These are phyloP conservation scores for Gallinago solitaria DNA, from an alignment of 2,797 vertebrate species.

Conservation along the genomic window DNA sequence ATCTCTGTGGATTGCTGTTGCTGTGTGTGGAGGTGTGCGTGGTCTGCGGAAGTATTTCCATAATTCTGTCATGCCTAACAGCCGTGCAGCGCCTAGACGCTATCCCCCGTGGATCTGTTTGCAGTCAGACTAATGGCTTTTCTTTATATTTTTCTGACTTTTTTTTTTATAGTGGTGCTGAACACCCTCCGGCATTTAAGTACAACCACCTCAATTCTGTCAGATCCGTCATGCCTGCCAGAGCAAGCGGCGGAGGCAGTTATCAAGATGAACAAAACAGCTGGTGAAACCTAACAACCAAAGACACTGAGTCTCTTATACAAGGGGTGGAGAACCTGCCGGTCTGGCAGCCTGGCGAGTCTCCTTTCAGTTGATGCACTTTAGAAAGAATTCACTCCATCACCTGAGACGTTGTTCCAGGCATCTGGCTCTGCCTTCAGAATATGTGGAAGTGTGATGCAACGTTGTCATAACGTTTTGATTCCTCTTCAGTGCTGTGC, in stretches of 20 bases:
- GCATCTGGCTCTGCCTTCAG: background rate
- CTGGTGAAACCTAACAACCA: slow-evolving; percentile 75
- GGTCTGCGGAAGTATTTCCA: background rate
- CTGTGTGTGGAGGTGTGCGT: background rate
- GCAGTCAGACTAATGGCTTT: background rate
- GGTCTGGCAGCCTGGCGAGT: background rate
- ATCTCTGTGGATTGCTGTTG: background rate
- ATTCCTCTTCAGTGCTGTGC: slow-evolving; percentile 35
- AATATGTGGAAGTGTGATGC: background rate
- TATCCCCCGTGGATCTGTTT: background rate
- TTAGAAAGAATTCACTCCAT: slow-evolving; percentile 45
- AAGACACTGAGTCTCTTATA: background rate
- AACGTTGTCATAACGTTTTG: background rate
- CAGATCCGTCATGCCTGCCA: slow-evolving; percentile 84
- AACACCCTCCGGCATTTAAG: slow-evolving; percentile 89
- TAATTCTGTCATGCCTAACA: background rate
- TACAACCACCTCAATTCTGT: slow-evolving; percentile 90
- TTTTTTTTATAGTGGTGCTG: slow-evolving; percentile 85
- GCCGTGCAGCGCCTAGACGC: background rate
- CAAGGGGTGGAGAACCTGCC: background rate
- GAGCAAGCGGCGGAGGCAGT: slow-evolving; percentile 87
- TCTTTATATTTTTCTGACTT: background rate
- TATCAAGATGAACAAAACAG: slow-evolving; percentile 59
- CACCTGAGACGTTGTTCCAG: background rate
- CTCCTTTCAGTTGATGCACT: slow-evolving; percentile 38